Evolutionary conservation across 2,797 vertebrate species (phyloP).

Genomic region (Arremon brunneinucha): DNA sequence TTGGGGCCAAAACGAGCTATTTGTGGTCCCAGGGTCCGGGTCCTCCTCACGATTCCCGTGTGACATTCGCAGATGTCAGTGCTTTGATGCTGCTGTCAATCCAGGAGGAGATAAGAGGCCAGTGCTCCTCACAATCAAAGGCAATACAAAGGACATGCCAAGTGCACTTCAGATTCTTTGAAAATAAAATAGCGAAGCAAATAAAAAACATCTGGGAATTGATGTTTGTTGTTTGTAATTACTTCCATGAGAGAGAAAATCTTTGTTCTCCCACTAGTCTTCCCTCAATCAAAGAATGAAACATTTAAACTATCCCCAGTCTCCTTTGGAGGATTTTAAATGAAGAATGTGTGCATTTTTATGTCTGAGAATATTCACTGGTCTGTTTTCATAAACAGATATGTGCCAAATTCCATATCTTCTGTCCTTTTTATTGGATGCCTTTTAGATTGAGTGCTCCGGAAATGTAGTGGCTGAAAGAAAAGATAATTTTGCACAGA

Average conservation of each 20-base stretch:
- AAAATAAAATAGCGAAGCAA: slow-evolving; percentile 6
- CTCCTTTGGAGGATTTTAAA: slow-evolving; percentile 42
- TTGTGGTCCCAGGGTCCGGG: neutral
- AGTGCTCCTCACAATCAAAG: neutral
- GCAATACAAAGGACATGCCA: neutral
- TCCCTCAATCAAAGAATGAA: neutral
- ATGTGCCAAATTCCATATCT: slow-evolving; percentile 42
- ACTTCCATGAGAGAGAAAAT: neutral
- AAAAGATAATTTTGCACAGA: slow-evolving; percentile 1
- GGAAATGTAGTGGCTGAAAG: slow-evolving; percentile 11
- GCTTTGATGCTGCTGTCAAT: neutral
- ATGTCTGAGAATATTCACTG: slow-evolving; percentile 18
- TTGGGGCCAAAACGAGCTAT: accelerated
- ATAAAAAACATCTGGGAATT: slow-evolving; percentile 22
- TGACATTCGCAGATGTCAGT: neutral
- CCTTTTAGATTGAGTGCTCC: slow-evolving; percentile 5
- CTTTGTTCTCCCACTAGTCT: neutral
- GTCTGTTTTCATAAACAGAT: slow-evolving; percentile 38
- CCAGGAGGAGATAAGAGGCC: neutral
- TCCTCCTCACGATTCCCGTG: neutral
- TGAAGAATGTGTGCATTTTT: neutral
- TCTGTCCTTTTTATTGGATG: slow-evolving; percentile 2
- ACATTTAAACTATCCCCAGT: slow-evolving; percentile 25
- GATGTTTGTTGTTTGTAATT: slow-evolving; percentile 22
- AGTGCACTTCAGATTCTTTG: slow-evolving; percentile 7